Conservation (phyloP, 2,888 invertebrate genomes). For the Dyspetes luteomarginatus region DNA sequence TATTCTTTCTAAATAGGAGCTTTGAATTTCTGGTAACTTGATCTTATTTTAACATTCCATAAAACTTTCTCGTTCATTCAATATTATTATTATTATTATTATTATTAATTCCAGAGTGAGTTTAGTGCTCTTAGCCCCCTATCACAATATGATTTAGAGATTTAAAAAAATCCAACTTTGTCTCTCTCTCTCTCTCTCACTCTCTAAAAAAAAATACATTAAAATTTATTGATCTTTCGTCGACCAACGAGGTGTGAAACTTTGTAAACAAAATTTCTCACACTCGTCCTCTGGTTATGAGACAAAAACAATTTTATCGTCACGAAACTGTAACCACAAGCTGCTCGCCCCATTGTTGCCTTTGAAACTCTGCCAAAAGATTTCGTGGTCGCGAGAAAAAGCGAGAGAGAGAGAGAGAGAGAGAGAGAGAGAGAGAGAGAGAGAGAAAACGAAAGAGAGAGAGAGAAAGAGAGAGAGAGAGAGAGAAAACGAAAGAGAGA, state of each 20-base stretch:
- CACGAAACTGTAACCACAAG: background rate
- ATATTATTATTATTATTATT: slow-evolving; percentile 15
- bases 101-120: background rate
- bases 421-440: slow-evolving; percentile 7
- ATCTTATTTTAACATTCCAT: too few species aligned
- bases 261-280: background rate
- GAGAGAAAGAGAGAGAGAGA: slow-evolving; percentile 1
- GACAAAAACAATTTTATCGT: background rate
- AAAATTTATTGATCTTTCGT: too few species aligned
- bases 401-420: background rate
- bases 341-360: slow-evolving; percentile 37
- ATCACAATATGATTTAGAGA: background rate
- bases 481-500: background rate
- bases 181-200: too few species aligned
- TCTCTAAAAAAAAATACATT: too few species aligned
- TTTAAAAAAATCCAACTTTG: slow-evolving; percentile 11
- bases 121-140: slow-evolving; percentile 15
- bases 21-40: too few species aligned
- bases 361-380: slow-evolving; percentile 53
- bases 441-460: slow-evolving; percentile 1
- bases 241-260: too few species aligned
- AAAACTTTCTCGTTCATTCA: background rate
- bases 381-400: slow-evolving; percentile 3
- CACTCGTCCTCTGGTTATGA: background rate
- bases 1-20: too few species aligned